Base-by-base conservation (phyloP, 2,888 invertebrate species). In the Acronicta leporina region DNA sequence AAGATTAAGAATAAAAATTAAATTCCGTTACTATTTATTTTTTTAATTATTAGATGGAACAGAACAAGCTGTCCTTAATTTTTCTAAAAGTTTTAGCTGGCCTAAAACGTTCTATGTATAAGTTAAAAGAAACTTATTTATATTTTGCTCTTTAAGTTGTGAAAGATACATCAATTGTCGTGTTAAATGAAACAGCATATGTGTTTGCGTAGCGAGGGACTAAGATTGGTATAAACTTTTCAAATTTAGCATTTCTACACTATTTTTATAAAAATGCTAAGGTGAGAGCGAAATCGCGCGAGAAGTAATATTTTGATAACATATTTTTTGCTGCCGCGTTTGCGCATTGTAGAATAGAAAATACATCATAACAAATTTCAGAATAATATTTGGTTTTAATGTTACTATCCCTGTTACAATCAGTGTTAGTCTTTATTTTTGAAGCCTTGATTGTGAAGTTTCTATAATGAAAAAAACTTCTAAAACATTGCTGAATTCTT, bases 71-170 rank as follows among this genome's bases (percentile, higher is more conserved):
- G 25, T 25, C 6, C 44, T 49, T 46, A 52, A 3, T n/a, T 38
- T 33, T 13, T 42, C 57, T 53, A 27, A 30, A 71, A 38, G 79
- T 82, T 84, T 84, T 81, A 82, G 83, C 81, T 62, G 82, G 84
- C 67, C 82, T 84, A 79, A 78, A 79, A 80, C 77, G 41, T 41
- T n/a, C 52, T 59, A 44, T 54, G 20, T 49, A 11, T 65, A 4
- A 42, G 43, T 67, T 11, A 45, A 27, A 14, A 20, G 38, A n/a
- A 35, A 50, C 9, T 33, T 58, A 5, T 4, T 0, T 1, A n/a
- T n/a, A n/a, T 25, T 48, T 9, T 47, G 30, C 11, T 6, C 13
- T 27, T 67, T 15, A 20, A 41, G 44, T 49, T 40, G 27, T 51
- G 8, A 11, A 38, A 35, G 46, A 15, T 41, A 13, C 10, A 27